These are phyloP conservation scores for Xenopus laevis DNA, from an alignment of 2,113 vertebrate genomes.

Conservation along the genomic window DNA sequence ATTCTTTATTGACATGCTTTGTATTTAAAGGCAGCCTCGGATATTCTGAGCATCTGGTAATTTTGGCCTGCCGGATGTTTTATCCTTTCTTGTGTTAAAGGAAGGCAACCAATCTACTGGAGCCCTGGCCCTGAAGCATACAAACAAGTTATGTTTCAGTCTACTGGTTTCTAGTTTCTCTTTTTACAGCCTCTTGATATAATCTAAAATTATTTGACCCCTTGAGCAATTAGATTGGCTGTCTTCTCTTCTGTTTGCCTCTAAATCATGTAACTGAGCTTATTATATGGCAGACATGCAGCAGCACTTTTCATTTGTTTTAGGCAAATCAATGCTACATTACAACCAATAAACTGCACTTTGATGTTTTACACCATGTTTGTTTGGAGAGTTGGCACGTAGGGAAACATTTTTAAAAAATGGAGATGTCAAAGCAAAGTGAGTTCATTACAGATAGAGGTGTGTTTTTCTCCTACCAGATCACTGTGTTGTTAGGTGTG, in stretches of 20 bases:
- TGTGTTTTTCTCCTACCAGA: too few species aligned
- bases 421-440: too few species aligned
- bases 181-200: constrained; percentile 17
- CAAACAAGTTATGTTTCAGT: neutral
- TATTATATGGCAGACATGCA: too few species aligned
- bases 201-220: constrained; percentile 41
- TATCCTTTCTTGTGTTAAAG: neutral
- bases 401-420: too few species aligned
- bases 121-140: neutral
- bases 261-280: constrained; percentile 23
- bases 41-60: too few species aligned
- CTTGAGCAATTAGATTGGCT: constrained; percentile 36
- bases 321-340: neutral
- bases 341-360: neutral
- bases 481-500: too few species aligned
- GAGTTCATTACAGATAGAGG: too few species aligned
- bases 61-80: neutral
- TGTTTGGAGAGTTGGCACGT: too few species aligned
- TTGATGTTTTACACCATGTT: too few species aligned
- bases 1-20: too few species aligned
- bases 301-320: too few species aligned
- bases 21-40: too few species aligned
- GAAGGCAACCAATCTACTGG: neutral
- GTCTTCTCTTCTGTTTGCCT: neutral
- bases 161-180: neutral